Evolutionary conservation across 2,888 invertebrate genomes (phyloP).

Genomic region (Volucella bombylans): DNA sequence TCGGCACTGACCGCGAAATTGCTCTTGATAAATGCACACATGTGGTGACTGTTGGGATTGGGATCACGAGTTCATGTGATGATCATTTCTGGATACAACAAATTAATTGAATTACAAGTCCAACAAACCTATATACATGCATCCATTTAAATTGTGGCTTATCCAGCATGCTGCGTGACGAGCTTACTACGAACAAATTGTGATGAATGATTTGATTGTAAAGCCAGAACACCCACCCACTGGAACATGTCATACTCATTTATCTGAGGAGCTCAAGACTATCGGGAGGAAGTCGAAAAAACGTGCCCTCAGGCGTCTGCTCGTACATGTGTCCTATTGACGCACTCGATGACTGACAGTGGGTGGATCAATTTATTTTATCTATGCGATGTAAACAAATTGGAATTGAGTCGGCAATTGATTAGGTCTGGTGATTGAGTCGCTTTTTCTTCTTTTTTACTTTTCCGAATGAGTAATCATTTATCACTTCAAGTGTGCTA

Average conservation of each 20-base stretch:
- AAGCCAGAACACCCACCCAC: slow-evolving; percentile 55
- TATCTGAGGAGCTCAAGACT: slow-evolving; percentile 7
- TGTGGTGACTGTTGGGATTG: slow-evolving; percentile 8
- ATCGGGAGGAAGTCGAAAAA: not conserved
- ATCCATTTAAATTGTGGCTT: slow-evolving; percentile 4
- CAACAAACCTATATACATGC: slow-evolving; percentile 4
- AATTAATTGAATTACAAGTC: slow-evolving; percentile 65
- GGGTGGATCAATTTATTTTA: not conserved
- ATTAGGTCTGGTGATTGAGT: slow-evolving; percentile 41
- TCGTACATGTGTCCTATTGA: slow-evolving; percentile 37
- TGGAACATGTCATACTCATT: slow-evolving; percentile 29
- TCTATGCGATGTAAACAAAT: slow-evolving; percentile 10
- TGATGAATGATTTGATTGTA: slow-evolving; percentile 57
- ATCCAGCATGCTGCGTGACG: slow-evolving; percentile 9
- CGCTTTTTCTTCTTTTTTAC: slow-evolving; percentile 1
- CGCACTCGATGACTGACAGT: slow-evolving; percentile 37
- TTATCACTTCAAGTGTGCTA: slow-evolving; percentile 17
- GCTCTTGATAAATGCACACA: slow-evolving; percentile 35
- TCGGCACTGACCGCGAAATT: slow-evolving; percentile 28
- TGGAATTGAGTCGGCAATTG: slow-evolving; percentile 45
- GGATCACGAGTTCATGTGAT: slow-evolving; percentile 65
- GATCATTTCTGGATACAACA: slow-evolving; percentile 65
- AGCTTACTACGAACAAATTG: slow-evolving; percentile 7
- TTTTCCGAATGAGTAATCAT: slow-evolving; percentile 26
- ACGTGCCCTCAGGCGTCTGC: not conserved